A percentile compares a stretch with the other conserved stretches of the same genome.
These are phyloP conservation scores for Chrysolina americana DNA, from an alignment of 2,888 invertebrate species.

Conservation along the genomic window DNA sequence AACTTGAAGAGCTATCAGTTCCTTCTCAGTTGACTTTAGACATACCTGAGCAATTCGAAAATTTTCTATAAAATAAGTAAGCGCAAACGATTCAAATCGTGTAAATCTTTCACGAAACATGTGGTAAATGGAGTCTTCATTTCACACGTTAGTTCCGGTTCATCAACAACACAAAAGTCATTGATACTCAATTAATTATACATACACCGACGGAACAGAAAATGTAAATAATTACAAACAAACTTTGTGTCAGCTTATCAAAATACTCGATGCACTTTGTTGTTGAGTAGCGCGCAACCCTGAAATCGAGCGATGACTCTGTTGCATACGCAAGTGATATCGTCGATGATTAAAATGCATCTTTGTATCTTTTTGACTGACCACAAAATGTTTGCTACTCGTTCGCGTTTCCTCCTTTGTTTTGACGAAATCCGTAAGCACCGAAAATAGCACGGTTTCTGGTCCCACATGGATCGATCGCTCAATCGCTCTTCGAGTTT, in stretches of 20 bases:
- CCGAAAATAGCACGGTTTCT: conserved; percentile 2
- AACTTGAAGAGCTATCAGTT: too few species aligned
- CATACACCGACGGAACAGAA: neutral
- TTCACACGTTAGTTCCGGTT: too few species aligned
- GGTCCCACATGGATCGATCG: neutral
- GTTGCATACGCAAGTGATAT: conserved; percentile 8
- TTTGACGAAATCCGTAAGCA: conserved; percentile 8
- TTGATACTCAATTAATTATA: neutral
- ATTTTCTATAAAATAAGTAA: too few species aligned
- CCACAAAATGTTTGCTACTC: conserved; percentile 13
- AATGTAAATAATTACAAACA: conserved; percentile 8
- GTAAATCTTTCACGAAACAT: too few species aligned
- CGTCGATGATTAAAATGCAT: conserved; percentile 16
- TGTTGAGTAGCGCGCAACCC: conserved; percentile 14
- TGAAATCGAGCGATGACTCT: conserved; percentile 18
- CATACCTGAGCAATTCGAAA: too few species aligned
- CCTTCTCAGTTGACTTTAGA: too few species aligned
- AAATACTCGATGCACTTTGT: conserved; percentile 11
- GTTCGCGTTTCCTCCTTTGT: conserved; percentile 3
- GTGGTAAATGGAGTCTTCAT: too few species aligned
- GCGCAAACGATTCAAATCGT: too few species aligned
- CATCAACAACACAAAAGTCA: too few species aligned
- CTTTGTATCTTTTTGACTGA: conserved; percentile 13
- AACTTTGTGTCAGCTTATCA: conserved; percentile 3
- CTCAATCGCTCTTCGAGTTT: too few species aligned